phyloP scores from a whole-genome alignment of 1,140 invertebrate species.

The Steinernema feltiae region DNA sequence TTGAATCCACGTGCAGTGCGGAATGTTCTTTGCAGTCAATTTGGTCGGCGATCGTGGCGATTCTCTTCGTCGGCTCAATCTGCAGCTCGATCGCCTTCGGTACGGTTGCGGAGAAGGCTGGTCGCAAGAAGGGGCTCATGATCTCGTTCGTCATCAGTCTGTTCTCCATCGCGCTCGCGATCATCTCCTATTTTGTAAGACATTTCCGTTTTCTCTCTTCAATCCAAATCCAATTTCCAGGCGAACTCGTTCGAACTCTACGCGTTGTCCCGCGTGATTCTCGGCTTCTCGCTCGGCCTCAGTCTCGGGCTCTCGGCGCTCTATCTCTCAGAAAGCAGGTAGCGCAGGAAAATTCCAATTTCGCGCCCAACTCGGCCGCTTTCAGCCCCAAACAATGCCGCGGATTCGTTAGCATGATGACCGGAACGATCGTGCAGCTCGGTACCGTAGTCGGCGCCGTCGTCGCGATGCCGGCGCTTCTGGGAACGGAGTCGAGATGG shows the following conservation, averaged over 20 bases:
- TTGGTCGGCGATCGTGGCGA: conserved; percentile 42
- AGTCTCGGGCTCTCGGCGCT: conserved; percentile 41
- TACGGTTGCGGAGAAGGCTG: conserved; percentile 39
- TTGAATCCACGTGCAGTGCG: no score
- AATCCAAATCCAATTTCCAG: conserved; percentile 31
- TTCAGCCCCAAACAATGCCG: conserved; percentile 48
- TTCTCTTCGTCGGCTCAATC: conserved; percentile 47
- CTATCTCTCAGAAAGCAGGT: conserved; percentile 50
- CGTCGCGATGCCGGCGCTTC: conserved; percentile 24
- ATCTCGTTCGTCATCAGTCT: conserved; percentile 35
- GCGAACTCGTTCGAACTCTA: conserved; percentile 46
- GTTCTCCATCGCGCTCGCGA: conserved; percentile 37
- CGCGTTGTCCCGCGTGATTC: conserved; percentile 32
- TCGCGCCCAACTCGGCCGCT: neutral
- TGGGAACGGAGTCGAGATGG: conserved; percentile 22
- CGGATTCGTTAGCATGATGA: conserved; percentile 31
- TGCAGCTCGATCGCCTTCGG: conserved; percentile 42
- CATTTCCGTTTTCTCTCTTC: conserved; percentile 12
- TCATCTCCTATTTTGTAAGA: conserved; percentile 41
- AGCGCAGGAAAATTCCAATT: neutral
- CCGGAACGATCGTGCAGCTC: conserved; percentile 27
- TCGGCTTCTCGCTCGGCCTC: conserved; percentile 41
- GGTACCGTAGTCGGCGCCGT: conserved; percentile 21
- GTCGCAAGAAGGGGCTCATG: conserved; percentile 40
- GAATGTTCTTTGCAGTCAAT: conserved; percentile 40